Evolutionary conservation across 2,888 invertebrate genomes (phyloP), one percentile per base, ranked within the genome.

Genomic region (Dasypolia templi): DNA sequence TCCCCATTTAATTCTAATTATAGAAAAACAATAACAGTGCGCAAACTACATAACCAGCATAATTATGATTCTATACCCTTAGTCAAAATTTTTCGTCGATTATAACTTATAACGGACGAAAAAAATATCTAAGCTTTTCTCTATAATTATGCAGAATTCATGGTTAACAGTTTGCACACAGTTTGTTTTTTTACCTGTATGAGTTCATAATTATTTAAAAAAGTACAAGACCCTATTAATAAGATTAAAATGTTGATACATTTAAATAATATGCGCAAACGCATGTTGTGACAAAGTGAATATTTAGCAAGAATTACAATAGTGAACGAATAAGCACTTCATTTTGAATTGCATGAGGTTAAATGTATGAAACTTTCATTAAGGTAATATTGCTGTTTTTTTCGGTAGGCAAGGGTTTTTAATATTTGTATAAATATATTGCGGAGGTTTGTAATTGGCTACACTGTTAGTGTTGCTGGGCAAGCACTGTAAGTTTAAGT

Each of bases 211-310:
- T n/a, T n/a, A 39, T 3, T 61, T 29, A 6, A 42, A 68, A 56
- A 56, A 65, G 7, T 46, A 65, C 81, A 69, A 51, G 3, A 55
- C 81, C 81, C 81, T 84, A 83, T 53, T 59, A 75, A 32, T 56
- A 42, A 22, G 9, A 58, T 71, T 53, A 51, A 70, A 63, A 82
- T 74, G 66, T 66, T 81, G 80, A 88, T 82, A 68, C 79, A 88
- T 88, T 83, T 79, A 86, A 72, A 72, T 85, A 66, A 77, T 80
- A 84, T 86, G 87, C 78, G 72, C 82, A 81, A 86, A 79, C 74
- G 64, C 75, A 77, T 78, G 79, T 74, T 73, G 62, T 81, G 80
- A 62, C 64, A 72, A 63, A 75, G 58, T 75, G 84, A 82, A 84
- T 82, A 75, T 81, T 81, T 79, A 83, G 64, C 70, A 62, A 72